Percentiles rank a stretch among this genome's conserved stretches.
phyloP scores from a whole-genome alignment of 2,888 invertebrate genomes.

The Cataglyphis rosenhaueri region DNA sequence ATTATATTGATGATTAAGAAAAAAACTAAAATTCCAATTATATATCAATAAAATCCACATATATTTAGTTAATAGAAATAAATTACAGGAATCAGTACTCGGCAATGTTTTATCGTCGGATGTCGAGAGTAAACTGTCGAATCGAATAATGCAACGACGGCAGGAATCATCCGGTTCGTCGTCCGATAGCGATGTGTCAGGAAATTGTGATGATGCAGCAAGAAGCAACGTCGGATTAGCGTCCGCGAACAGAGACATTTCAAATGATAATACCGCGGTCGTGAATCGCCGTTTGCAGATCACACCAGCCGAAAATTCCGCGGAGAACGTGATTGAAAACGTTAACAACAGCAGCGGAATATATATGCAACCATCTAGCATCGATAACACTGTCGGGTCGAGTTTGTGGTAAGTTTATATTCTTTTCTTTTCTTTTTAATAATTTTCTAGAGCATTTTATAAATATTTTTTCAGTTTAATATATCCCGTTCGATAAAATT shows the following conservation, averaged over 20 bases:
- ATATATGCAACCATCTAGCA: slow-evolving; percentile 75
- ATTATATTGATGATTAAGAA: neutral
- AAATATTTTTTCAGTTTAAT: neutral
- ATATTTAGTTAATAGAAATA: neutral
- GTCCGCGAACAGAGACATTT: slow-evolving; percentile 22
- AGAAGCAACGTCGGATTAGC: slow-evolving; percentile 36
- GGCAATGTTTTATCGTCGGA: slow-evolving; percentile 82
- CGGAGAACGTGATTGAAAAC: slow-evolving; percentile 58
- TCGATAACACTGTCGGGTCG: slow-evolving; percentile 72
- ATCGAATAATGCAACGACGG: slow-evolving; percentile 71
- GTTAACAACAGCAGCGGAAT: slow-evolving; percentile 76
- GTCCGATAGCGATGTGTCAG: slow-evolving; percentile 71
- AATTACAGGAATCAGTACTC: slow-evolving; percentile 88
- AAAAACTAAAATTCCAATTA: slow-evolving; percentile 13
- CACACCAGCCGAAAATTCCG: slow-evolving; percentile 23
- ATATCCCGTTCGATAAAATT: neutral
- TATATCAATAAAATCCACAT: neutral
- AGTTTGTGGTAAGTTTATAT: slow-evolving; percentile 74
- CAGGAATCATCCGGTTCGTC: slow-evolving; percentile 76
- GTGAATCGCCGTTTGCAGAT: slow-evolving; percentile 46
- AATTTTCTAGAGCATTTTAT: neutral
- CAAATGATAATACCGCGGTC: slow-evolving; percentile 31
- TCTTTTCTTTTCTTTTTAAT: slow-evolving; percentile 10
- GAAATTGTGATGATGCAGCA: slow-evolving; percentile 55
- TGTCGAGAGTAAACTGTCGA: slow-evolving; percentile 73